Evolutionary conservation across 2,797 vertebrate species (phyloP).

Genomic region (Melanogrammus aeglefinus): DNA sequence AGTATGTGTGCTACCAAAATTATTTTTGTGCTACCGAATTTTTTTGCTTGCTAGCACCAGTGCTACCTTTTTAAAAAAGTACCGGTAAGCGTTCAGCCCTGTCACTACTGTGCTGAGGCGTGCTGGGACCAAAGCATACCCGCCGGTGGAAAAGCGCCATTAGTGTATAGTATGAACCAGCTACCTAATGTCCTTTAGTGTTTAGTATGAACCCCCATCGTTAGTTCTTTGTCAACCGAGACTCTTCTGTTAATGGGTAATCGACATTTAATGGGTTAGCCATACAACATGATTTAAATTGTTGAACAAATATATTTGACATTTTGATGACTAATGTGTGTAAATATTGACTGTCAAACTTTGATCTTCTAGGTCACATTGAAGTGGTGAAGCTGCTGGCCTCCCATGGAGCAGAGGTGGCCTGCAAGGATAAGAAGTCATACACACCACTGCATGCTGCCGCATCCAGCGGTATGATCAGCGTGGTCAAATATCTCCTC

Average conservation of each 20-base stretch:
- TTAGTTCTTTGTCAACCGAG: neutral
- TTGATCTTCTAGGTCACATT: slow-evolving; percentile 81
- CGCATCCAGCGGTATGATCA: slow-evolving; percentile 97
- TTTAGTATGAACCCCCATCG: no score
- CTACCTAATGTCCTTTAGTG: no score
- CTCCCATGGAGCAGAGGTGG: slow-evolving; percentile 91
- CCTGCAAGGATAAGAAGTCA: slow-evolving; percentile 96
- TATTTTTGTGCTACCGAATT: no score
- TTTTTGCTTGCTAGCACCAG: no score
- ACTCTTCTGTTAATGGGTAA: neutral
- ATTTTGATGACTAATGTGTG: neutral
- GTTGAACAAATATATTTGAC: neutral
- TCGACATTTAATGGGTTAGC: neutral
- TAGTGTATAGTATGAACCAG: no score
- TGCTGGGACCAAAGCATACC: no score
- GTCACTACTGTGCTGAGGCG: no score
- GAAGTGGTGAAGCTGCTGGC: slow-evolving; percentile 95
- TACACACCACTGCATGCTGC: slow-evolving; percentile 96
- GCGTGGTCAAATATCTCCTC: slow-evolving; percentile 93
- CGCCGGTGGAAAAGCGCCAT: no score
- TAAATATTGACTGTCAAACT: slow-evolving; percentile 12
- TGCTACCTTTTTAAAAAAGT: no score
- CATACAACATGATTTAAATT: neutral
- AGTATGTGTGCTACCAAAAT: no score
- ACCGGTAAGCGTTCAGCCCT: no score